A percentile compares a stretch with the other conserved stretches of the same genome.
These are phyloP conservation scores for Pycnonotus jocosus DNA, from an alignment of 2,113 vertebrate species.

Conservation along the genomic window DNA sequence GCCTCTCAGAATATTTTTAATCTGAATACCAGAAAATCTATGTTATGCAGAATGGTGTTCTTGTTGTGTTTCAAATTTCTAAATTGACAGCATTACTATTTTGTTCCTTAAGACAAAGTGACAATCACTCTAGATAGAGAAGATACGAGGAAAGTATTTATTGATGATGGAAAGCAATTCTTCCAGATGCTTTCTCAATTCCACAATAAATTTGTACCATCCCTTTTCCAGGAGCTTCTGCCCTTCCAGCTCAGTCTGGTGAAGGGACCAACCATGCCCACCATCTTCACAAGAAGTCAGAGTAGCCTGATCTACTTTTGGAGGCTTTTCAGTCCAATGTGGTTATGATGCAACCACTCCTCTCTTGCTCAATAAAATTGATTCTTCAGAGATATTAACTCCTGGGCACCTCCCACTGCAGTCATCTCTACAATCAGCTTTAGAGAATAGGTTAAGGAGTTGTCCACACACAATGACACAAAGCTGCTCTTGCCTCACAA, in stretches of 20 bases:
- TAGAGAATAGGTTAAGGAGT: not conserved
- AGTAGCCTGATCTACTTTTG: not conserved
- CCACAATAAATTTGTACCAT: not conserved
- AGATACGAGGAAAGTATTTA: not conserved
- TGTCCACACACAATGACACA: not conserved
- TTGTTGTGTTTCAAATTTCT: not conserved
- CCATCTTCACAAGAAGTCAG: not conserved
- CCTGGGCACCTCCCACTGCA: not conserved
- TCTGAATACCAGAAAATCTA: not conserved
- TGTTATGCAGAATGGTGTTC: not conserved
- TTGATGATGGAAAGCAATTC: not conserved
- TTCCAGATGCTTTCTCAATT: not conserved
- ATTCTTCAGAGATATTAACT: not conserved
- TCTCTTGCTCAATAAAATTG: not conserved
- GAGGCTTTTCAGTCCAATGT: not conserved
- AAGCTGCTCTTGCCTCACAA: not conserved
- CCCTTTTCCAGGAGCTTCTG: not conserved
- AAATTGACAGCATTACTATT: not conserved
- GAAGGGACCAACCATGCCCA: not conserved
- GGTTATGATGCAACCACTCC: not conserved
- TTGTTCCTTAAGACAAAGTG: not conserved
- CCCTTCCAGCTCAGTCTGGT: not conserved
- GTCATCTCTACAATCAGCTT: not conserved
- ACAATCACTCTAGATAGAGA: not conserved
- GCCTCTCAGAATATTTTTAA: not conserved